Evolutionary conservation across 2,797 vertebrate genomes (phyloP).

Genomic region (Ptychadena robeensis): DNA sequence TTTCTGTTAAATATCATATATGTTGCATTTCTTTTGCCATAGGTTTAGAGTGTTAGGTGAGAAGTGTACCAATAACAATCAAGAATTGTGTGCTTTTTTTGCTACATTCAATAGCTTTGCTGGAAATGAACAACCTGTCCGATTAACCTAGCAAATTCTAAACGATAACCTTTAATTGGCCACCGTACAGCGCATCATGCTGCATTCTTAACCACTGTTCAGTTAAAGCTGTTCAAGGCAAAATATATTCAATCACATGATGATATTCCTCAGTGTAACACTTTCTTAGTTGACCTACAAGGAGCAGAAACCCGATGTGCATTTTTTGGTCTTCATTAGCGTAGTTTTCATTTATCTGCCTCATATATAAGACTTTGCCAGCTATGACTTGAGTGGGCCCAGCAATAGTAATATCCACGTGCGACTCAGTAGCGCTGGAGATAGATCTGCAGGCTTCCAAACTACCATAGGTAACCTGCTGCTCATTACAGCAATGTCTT

Average conservation of each 20-base stretch:
- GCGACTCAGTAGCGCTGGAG: neutral
- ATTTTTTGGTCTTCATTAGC: constrained; percentile 37
- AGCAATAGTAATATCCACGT: constrained; percentile 5
- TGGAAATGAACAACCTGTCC: constrained; percentile 3
- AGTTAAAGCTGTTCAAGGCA: neutral
- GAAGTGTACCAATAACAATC: neutral
- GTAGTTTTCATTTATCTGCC: constrained; percentile 21
- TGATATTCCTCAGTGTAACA: neutral
- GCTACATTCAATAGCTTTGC: neutral
- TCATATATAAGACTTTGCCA: constrained; percentile 13
- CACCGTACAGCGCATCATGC: neutral
- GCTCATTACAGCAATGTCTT: constrained; percentile 55
- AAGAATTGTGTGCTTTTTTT: neutral
- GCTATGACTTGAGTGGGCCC: constrained; percentile 15
- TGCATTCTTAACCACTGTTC: neutral
- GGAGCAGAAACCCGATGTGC: constrained; percentile 6
- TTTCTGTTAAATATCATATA: neutral
- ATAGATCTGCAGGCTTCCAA: constrained; percentile 18
- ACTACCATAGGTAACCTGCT: constrained; percentile 28
- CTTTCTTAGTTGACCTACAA: constrained; percentile 2
- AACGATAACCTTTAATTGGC: constrained; percentile 22
- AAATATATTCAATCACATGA: neutral
- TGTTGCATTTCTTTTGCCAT: neutral
- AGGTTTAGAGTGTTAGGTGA: neutral
- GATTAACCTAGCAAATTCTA: constrained; percentile 18